Percentiles rank a stretch among this genome's conserved stretches.
Conservation (phyloP, 1,140 invertebrate genomes). For the Scaptodrosophila lebanonensis region DNA sequence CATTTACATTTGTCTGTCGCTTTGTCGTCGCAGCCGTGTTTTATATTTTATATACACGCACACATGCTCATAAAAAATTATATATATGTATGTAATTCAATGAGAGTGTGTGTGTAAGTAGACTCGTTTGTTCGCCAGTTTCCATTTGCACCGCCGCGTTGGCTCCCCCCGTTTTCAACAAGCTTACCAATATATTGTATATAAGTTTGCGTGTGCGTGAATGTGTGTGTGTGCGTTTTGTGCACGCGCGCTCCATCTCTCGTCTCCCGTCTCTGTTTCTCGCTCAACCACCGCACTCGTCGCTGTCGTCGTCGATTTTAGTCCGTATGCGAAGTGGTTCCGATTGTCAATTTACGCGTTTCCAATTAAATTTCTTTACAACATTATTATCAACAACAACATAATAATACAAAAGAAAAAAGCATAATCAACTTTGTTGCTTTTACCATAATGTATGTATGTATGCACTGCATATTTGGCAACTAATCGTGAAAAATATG, state of each 20-base stretch:
- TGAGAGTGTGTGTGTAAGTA: slow-evolving; percentile 23
- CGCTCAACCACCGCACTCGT: slow-evolving; percentile 41
- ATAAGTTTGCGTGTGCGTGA: slow-evolving; percentile 26
- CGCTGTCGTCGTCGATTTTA: slow-evolving; percentile 10
- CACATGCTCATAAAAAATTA: slow-evolving; percentile 8
- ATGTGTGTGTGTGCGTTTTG: slow-evolving; percentile 44
- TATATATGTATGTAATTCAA: slow-evolving; percentile 29
- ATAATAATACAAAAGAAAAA: slow-evolving; percentile 20
- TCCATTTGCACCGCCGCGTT: not conserved
- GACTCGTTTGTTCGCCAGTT: slow-evolving; percentile 31
- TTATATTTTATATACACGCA: slow-evolving; percentile 35
- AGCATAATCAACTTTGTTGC: slow-evolving; percentile 27
- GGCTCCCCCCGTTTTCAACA: slow-evolving; percentile 8
- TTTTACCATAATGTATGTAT: slow-evolving; percentile 18
- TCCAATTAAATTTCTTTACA: slow-evolving; percentile 51
- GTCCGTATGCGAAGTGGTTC: slow-evolving; percentile 13
- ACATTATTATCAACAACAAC: slow-evolving; percentile 38
- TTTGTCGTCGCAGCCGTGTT: slow-evolving; percentile 36
- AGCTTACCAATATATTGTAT: slow-evolving; percentile 5
- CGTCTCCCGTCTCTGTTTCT: slow-evolving; percentile 37
- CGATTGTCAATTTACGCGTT: slow-evolving; percentile 38
- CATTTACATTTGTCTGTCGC: slow-evolving; percentile 34
- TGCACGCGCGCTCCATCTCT: slow-evolving; percentile 67
- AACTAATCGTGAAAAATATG: slow-evolving; percentile 16
- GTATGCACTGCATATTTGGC: slow-evolving; percentile 15